Conservation (phyloP, 2,888 invertebrate species). For the Pecten maximus region DNA sequence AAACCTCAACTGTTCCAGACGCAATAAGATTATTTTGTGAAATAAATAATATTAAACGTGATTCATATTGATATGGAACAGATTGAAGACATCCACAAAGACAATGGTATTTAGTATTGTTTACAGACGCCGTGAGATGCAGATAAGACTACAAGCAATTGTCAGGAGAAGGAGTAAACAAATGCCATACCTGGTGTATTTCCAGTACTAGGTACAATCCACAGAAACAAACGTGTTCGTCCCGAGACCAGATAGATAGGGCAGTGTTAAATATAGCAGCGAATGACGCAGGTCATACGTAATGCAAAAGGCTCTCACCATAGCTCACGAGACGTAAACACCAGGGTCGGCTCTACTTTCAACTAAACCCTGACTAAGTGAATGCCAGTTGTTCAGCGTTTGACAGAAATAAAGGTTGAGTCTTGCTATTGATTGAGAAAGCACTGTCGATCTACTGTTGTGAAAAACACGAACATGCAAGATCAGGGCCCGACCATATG, state of each 20-base stretch:
- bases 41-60: neutral
- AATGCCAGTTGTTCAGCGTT: neutral
- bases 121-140: neutral
- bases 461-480: conserved; percentile 7
- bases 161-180: neutral
- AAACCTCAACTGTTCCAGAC: neutral
- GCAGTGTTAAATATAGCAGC: conserved; percentile 37
- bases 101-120: conserved; percentile 22
- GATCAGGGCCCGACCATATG: neutral
- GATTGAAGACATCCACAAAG: neutral
- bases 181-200: neutral
- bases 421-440: neutral
- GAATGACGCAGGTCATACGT: conserved; percentile 38
- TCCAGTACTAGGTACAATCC: neutral
- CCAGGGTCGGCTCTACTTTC: neutral
- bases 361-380: too few relatives aligned
- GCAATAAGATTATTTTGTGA: neutral
- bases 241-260: conserved; percentile 6
- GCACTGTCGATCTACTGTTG: neutral
- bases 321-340: conserved; percentile 29
- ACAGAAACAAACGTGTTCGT: neutral
- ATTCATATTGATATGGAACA: neutral
- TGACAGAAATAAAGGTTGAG: neutral
- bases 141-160: neutral
- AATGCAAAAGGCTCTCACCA: neutral